Conservation (phyloP, 2,888 invertebrate genomes). For the Thysanoteuthis rhombus region DNA sequence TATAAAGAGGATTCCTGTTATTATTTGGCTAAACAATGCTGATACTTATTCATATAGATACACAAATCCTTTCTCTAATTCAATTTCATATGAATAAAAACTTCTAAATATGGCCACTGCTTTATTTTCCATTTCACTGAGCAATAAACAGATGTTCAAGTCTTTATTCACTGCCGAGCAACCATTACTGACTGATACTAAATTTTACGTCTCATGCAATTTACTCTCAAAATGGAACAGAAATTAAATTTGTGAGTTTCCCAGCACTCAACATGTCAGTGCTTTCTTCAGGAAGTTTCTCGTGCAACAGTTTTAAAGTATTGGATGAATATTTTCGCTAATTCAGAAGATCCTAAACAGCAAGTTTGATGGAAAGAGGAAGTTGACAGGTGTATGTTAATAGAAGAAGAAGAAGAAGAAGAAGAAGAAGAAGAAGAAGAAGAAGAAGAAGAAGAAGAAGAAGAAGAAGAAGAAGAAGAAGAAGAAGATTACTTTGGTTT, state of each 20-base stretch:
- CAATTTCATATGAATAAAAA: neutral
- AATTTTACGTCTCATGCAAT: neutral
- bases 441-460: neutral
- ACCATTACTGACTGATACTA: neutral
- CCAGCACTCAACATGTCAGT: neutral
- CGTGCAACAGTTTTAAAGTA: neutral
- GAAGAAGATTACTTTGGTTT: neutral
- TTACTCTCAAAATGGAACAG: neutral
- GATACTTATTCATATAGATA: neutral
- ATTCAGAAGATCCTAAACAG: neutral
- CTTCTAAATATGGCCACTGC: neutral
- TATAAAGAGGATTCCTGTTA: neutral
- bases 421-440: neutral
- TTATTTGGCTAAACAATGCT: neutral
- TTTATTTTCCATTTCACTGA: neutral
- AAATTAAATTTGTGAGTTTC: neutral
- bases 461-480: too few relatives aligned
- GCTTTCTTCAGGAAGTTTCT: neutral
- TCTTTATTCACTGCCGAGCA: neutral
- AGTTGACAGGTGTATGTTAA: neutral
- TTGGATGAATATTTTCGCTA: neutral
- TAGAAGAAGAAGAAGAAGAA: too few relatives aligned
- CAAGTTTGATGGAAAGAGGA: neutral
- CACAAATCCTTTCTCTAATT: neutral
- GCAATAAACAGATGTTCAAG: neutral